Conservation (phyloP, 2,113 vertebrate species). For the Macroglossus sobrinus region DNA sequence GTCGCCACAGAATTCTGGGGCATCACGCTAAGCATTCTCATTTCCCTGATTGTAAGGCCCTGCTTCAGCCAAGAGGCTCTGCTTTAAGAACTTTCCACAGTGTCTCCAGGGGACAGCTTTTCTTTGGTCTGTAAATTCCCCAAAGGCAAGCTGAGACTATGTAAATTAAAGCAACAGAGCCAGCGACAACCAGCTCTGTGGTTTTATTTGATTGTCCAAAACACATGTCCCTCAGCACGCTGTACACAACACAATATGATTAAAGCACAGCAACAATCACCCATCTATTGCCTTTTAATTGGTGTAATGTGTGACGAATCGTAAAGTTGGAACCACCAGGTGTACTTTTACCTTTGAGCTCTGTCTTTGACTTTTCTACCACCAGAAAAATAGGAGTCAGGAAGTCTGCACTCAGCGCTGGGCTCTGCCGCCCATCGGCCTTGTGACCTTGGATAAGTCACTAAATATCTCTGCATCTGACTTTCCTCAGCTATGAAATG, state of each 20-base stretch:
- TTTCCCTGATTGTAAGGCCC: slow-evolving; percentile 47
- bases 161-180: slow-evolving; percentile 61
- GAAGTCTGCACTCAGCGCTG: background rate
- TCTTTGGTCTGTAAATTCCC: slow-evolving; percentile 64
- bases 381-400: background rate
- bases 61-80: slow-evolving; percentile 41
- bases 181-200: slow-evolving; percentile 43
- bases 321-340: background rate
- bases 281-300: slow-evolving; percentile 29
- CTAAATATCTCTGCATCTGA: background rate
- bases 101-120: slow-evolving; percentile 54
- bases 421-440: background rate
- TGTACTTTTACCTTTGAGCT: background rate
- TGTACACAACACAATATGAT: slow-evolving; percentile 32
- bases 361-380: slow-evolving; percentile 37
- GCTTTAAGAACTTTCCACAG: slow-evolving; percentile 36
- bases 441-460: background rate
- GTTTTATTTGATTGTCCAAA: slow-evolving; percentile 66
- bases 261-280: slow-evolving; percentile 9
- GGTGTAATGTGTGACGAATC: background rate
- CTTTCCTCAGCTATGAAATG: background rate
- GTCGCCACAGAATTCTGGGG: background rate
- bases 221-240: slow-evolving; percentile 47
- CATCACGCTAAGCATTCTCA: background rate
- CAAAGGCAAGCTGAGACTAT: slow-evolving; percentile 65